Evolutionary conservation across 1,140 invertebrate genomes (phyloP).

Genomic region (Hyles euphorbiae): DNA sequence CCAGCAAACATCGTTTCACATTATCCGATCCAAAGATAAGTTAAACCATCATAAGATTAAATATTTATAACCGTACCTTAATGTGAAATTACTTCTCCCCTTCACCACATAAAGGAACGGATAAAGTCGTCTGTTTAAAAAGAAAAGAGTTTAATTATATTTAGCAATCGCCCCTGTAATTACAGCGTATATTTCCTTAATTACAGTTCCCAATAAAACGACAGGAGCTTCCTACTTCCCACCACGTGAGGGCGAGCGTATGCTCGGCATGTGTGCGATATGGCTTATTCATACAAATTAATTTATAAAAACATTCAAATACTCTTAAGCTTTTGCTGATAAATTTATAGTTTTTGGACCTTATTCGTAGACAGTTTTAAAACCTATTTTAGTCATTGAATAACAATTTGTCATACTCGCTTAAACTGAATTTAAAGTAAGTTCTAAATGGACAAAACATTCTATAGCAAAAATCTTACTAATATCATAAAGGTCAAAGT

Average conservation of each 20-base stretch:
- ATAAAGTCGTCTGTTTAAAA: slow-evolving; percentile 30
- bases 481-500: too few species aligned
- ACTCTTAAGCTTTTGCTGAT: too few species aligned
- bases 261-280: slow-evolving; percentile 61
- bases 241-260: slow-evolving; percentile 43
- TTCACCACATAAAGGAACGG: slow-evolving; percentile 16
- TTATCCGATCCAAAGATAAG: too few species aligned
- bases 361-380: too few species aligned
- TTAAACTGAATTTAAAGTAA: too few species aligned
- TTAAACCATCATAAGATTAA: too few species aligned
- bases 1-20: too few species aligned
- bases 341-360: too few species aligned
- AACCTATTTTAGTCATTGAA: too few species aligned
- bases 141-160: slow-evolving; percentile 65
- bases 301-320: slow-evolving; percentile 18
- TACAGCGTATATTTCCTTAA: slow-evolving; percentile 67
- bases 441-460: too few species aligned
- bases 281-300: slow-evolving; percentile 34
- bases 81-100: slow-evolving; percentile 10
- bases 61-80: background rate
- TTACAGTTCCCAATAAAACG: slow-evolving; percentile 65
- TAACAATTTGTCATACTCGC: too few species aligned
- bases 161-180: slow-evolving; percentile 71
- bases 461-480: too few species aligned
- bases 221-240: slow-evolving; percentile 68